Evolutionary conservation across 2,113 vertebrate species (phyloP), one percentile per base, ranked within the genome.

Genomic region (Chascanopsetta lugubris): DNA sequence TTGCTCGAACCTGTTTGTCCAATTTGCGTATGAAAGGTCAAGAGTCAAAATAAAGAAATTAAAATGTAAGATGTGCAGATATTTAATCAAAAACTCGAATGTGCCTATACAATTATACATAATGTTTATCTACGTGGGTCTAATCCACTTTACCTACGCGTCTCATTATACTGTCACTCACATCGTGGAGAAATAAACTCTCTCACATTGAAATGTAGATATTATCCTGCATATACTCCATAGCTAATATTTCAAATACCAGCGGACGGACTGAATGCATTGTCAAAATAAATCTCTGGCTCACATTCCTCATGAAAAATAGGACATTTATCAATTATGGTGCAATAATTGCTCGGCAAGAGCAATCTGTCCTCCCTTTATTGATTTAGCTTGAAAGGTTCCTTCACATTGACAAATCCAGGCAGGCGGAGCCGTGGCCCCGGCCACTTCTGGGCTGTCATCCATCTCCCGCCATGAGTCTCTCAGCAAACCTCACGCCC

Each of bases 321-420:
- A 59, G 48, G 61, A 72, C 72, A 86, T 82, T 69, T 49, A 85
- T 84, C 75, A 80, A 82, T 87, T 75, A 77, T 13, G 21, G 42
- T 25, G 61, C 67, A 65, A 56, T 80, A 77, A 88, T 80, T 85
- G 76, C 79, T 69, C 68, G 49, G 72, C 54, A 11, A 69, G 68
- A 69, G 63, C 43, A n/a, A 76, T 83, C 72, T 27, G 76, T 81
- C 83, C 57, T 77, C 76, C 72, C 60, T 1, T 46, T 84, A 88
- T 88, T 81, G 87, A 90, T 87, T 69, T 21, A 27, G 50, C 86
- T 79, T 82, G 81, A 86, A 81, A 72, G 61, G 40, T 77, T 60
- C 70, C 71, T 72, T 88, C 80, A 69, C 69, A 82, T 81, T 84
- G 89, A 87, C 83, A 68, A 80, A 87, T 73, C 68, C 71, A 50